phyloP scores from a whole-genome alignment of 2,797 vertebrate species.

The Protosalanx chinensis region DNA sequence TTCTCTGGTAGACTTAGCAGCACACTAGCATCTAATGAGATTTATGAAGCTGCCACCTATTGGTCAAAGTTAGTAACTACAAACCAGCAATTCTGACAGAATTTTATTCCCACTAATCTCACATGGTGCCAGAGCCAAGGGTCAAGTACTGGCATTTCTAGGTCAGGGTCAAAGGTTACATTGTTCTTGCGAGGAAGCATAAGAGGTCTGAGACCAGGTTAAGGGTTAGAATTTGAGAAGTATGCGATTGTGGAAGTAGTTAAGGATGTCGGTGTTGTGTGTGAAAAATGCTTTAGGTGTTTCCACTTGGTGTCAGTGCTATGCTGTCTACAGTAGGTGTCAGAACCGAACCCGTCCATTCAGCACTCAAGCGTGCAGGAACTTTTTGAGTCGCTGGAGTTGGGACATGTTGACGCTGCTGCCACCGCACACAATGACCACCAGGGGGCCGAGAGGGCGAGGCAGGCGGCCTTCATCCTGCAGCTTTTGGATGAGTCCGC shows the following conservation, averaged over 20 bases:
- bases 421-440: conserved; percentile 63
- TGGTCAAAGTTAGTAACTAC: conserved; percentile 11
- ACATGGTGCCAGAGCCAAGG: no score
- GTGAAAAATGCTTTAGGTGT: not conserved
- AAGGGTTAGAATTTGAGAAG: not conserved
- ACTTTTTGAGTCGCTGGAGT: conserved; percentile 41
- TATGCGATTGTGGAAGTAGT: not conserved
- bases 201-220: not conserved
- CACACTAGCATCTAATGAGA: no score
- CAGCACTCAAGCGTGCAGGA: conserved; percentile 38
- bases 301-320: no score
- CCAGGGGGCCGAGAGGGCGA: conserved; percentile 44
- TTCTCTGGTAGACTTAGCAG: not conserved
- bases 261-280: not conserved
- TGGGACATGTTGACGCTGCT: conserved; percentile 52
- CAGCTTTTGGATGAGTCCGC: conserved; percentile 45
- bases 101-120: not conserved
- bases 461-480: conserved; percentile 51
- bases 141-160: conserved; percentile 4
- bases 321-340: not conserved
- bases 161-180: not conserved
- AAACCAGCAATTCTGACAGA: not conserved
- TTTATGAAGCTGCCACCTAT: conserved; percentile 25
- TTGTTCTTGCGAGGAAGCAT: no score
- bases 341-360: not conserved